Evolutionary conservation across 35 echinoderm and acorn worm genomes (phyloP).

Genomic region (Apostichopus japonicus): DNA sequence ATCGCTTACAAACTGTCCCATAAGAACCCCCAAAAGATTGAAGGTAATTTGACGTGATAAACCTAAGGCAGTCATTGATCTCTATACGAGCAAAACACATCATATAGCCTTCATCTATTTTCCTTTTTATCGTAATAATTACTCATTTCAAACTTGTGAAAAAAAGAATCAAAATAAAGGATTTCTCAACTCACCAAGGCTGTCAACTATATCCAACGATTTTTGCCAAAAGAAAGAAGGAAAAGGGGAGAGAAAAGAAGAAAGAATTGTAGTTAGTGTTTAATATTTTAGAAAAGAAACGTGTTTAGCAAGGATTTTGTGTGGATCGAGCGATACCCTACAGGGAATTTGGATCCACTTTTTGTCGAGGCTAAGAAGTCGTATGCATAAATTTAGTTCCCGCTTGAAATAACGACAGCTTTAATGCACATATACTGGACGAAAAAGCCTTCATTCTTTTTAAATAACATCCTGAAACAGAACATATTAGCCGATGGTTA

Average conservation of each 20-base stretch:
- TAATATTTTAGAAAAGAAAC: background rate
- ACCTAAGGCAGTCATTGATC: too few species aligned
- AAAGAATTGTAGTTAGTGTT: background rate
- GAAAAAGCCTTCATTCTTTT: too few species aligned
- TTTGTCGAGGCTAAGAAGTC: background rate
- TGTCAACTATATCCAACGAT: constrained; percentile 27
- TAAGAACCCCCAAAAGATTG: too few species aligned
- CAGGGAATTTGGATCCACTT: background rate
- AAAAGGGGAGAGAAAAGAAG: background rate
- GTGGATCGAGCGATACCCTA: background rate
- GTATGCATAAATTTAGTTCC: background rate
- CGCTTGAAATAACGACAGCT: background rate
- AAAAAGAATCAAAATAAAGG: background rate
- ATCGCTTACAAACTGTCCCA: too few species aligned
- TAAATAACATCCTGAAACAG: too few species aligned
- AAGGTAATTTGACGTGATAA: too few species aligned
- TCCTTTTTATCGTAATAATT: too few species aligned
- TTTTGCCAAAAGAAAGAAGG: background rate
- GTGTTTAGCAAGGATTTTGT: background rate
- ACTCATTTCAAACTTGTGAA: background rate
- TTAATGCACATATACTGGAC: too few species aligned
- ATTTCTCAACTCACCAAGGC: background rate
- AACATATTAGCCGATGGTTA: too few species aligned
- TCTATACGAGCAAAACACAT: too few species aligned
- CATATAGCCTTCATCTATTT: too few species aligned